Evolutionary conservation across 35 echinoderm and acorn worm genomes (phyloP).

Genomic region (Hemicentrotus pulcherrimus): DNA sequence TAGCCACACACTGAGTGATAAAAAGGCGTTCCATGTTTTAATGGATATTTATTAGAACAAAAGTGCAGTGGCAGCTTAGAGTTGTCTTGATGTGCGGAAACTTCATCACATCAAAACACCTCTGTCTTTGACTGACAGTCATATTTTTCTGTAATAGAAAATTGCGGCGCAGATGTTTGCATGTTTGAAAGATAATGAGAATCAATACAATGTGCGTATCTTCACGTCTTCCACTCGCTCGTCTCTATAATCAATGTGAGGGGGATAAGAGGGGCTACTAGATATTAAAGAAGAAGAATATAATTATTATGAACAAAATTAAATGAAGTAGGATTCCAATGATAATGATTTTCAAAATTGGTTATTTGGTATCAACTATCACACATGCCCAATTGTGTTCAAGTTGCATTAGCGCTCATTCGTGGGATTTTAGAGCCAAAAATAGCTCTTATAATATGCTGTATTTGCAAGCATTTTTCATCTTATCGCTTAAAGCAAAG

Average conservation of each 20-base stretch:
- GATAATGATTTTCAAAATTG: no score
- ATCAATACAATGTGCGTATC: neutral
- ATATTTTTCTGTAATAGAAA: slow-evolving; percentile 7
- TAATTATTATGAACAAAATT: no score
- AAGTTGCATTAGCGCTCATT: no score
- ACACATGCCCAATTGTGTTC: no score
- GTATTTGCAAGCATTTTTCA: no score
- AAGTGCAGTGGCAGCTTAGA: neutral
- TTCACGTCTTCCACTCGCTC: neutral
- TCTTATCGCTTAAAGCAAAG: no score
- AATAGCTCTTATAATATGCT: no score
- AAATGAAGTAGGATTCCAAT: no score
- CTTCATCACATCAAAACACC: neutral
- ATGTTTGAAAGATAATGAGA: neutral
- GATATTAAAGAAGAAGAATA: no score
- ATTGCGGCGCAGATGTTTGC: neutral
- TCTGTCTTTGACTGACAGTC: neutral
- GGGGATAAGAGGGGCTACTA: neutral
- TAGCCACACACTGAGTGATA: neutral
- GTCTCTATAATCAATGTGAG: neutral
- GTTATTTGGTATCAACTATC: no score
- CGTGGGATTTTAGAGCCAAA: no score
- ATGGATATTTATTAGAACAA: neutral
- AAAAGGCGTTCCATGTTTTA: neutral
- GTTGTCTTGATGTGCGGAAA: neutral